These are phyloP conservation scores for human (Homo sapiens) DNA, from an alignment of 2,113 vertebrate genomes.

Conservation along the genomic window DNA sequence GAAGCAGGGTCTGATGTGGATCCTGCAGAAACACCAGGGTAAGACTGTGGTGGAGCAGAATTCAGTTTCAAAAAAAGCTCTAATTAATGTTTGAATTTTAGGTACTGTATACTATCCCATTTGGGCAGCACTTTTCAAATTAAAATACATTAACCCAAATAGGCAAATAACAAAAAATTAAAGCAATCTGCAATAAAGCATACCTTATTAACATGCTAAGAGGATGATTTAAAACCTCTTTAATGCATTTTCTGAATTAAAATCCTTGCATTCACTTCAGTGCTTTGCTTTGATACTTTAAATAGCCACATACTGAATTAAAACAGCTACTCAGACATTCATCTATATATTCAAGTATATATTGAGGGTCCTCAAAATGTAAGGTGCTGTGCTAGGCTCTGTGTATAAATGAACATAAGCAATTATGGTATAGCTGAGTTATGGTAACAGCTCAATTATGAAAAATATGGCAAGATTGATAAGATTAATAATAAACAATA, in stretches of 20 bases:
- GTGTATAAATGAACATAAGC: not conserved
- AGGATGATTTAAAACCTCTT: not conserved
- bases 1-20: rapidly evolving
- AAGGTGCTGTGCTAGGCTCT: not conserved
- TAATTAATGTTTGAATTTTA: not conserved
- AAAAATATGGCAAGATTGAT: not conserved
- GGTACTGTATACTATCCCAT: not conserved
- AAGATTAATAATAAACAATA: not conserved
- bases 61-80: not conserved
- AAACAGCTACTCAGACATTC: not conserved
- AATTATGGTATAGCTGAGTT: not conserved
- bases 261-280: not conserved
- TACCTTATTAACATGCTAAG: not conserved
- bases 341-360: not conserved
- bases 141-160: not conserved
- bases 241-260: not conserved
- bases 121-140: not conserved
- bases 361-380: not conserved
- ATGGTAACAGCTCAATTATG: not conserved
- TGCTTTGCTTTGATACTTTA: not conserved
- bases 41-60: not conserved
- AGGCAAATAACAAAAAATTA: not conserved
- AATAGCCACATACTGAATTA: not conserved
- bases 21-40: not conserved
- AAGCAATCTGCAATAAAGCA: not conserved